These are phyloP conservation scores for Gnathochromis pfefferi DNA, from an alignment of 2,113 vertebrate species.

Conservation along the genomic window DNA sequence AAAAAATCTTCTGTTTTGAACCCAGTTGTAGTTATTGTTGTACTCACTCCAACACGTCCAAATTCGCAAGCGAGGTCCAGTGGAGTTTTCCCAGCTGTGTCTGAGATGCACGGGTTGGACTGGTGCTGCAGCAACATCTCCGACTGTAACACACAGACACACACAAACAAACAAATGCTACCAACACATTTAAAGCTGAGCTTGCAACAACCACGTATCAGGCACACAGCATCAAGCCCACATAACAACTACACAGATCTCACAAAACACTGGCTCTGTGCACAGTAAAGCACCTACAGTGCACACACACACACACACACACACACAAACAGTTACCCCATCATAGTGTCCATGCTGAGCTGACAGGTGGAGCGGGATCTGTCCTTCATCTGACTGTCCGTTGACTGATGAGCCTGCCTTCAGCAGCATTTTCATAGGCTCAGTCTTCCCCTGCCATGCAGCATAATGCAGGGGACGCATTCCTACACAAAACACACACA, in stretches of 20 bases:
- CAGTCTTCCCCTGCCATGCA: slow-evolving; percentile 95
- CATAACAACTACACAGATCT: background rate
- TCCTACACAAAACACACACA: slow-evolving; percentile 65
- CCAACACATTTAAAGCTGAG: background rate
- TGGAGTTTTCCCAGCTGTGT: slow-evolving; percentile 90
- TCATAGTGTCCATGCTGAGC: slow-evolving; percentile 96
- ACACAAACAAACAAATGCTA: background rate
- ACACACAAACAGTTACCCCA: slow-evolving; percentile 75
- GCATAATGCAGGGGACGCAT: slow-evolving; percentile 96
- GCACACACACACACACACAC: background rate
- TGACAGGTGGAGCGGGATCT: slow-evolving; percentile 93
- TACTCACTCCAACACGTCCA: slow-evolving; percentile 88
- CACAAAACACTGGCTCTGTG: background rate
- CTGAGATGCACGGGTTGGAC: slow-evolving; percentile 95
- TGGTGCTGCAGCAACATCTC: slow-evolving; percentile 85
- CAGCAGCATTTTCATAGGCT: slow-evolving; percentile 97
- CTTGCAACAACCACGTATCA: background rate
- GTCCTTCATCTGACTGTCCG: slow-evolving; percentile 89
- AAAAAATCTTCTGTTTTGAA: background rate
- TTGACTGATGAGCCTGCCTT: slow-evolving; percentile 93
- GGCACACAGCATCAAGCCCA: background rate
- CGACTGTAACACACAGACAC: slow-evolving; percentile 44
- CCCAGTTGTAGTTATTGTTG: background rate
- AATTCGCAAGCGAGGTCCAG: slow-evolving; percentile 97
- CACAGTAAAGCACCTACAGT: background rate